These are phyloP conservation scores for Gadus macrocephalus DNA, from an alignment of 2,113 vertebrate genomes.

Conservation along the genomic window DNA sequence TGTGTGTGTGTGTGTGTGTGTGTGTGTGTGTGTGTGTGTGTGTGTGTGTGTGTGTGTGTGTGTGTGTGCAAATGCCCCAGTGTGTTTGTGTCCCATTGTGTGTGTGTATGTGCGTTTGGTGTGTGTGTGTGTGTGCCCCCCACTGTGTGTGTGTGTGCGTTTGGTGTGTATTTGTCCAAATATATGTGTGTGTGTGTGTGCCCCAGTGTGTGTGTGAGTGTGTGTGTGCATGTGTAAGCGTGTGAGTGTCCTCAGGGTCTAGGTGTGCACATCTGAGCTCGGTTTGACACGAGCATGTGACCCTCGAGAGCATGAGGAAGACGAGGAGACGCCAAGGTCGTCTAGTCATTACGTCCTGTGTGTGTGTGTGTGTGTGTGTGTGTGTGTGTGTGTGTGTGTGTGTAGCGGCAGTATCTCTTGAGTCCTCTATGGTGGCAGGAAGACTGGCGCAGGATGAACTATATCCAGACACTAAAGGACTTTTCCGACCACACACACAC, in stretches of 20 bases:
- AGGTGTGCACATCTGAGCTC: background rate
- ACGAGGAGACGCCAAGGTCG: conserved; percentile 28
- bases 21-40: too few relatives aligned
- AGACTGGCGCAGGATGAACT: conserved; percentile 40
- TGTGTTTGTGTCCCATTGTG: background rate
- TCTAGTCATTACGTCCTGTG: conserved; percentile 14
- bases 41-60: background rate
- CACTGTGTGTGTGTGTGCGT: too few relatives aligned
- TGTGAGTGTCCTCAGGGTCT: background rate
- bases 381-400: background rate
- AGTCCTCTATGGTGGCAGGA: conserved; percentile 39
- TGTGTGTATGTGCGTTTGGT: background rate
- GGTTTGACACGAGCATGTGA: too few relatives aligned
- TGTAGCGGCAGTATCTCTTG: conserved; percentile 21
- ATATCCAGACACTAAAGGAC: conserved; percentile 35
- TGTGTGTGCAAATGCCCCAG: background rate
- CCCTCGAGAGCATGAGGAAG: background rate
- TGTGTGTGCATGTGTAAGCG: too few relatives aligned
- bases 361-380: background rate
- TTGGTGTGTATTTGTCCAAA: too few relatives aligned
- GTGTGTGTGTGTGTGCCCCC: background rate
- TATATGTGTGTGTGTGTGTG: background rate
- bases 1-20: background rate
- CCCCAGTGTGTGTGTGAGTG: too few relatives aligned
- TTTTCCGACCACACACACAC: conserved; percentile 41